Evolutionary conservation across 1,140 invertebrate species (phyloP).

Genomic region (Drosophila carrolli): DNA sequence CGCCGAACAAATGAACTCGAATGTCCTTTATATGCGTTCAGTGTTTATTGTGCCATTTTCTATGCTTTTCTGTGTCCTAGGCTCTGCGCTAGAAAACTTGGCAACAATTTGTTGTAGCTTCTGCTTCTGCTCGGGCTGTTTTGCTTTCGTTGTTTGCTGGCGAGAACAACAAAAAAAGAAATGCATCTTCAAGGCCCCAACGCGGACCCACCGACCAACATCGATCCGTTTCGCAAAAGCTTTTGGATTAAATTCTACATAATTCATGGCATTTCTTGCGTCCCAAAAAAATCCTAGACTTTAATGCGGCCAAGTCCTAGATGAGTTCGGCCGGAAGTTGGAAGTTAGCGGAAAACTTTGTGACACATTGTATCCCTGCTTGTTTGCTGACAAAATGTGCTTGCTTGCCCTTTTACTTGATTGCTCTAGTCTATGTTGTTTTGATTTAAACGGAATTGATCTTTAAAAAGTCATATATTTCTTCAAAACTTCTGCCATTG

Average conservation of each 20-base stretch:
- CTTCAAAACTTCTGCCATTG: too few species aligned
- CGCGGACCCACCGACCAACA: constrained; percentile 37
- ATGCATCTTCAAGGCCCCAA: constrained; percentile 58
- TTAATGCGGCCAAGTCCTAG: constrained; percentile 38
- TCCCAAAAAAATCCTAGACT: constrained; percentile 11
- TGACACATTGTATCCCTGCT: constrained; percentile 4
- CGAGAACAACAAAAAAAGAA: constrained; percentile 18
- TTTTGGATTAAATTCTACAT: constrained; percentile 73
- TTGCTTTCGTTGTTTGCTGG: constrained; percentile 24
- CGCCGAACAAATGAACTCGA: constrained; percentile 76
- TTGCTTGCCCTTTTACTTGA: not conserved
- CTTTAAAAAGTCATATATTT: too few species aligned
- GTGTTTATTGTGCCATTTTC: constrained; percentile 80
- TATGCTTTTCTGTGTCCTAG: constrained; percentile 51
- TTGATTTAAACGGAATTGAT: not conserved
- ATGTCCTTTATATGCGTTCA: constrained; percentile 81
- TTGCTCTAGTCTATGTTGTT: not conserved
- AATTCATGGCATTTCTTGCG: constrained; percentile 52
- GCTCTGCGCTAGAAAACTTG: constrained; percentile 68
- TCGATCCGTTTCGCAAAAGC: constrained; percentile 65
- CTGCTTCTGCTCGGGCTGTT: constrained; percentile 15
- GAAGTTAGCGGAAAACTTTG: constrained; percentile 4
- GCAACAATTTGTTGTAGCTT: constrained; percentile 55
- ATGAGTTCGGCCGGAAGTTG: not conserved
- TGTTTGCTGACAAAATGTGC: constrained; percentile 4